Conservation (phyloP, 2,888 invertebrate species). For the Lasioglossum figueresi region DNA sequence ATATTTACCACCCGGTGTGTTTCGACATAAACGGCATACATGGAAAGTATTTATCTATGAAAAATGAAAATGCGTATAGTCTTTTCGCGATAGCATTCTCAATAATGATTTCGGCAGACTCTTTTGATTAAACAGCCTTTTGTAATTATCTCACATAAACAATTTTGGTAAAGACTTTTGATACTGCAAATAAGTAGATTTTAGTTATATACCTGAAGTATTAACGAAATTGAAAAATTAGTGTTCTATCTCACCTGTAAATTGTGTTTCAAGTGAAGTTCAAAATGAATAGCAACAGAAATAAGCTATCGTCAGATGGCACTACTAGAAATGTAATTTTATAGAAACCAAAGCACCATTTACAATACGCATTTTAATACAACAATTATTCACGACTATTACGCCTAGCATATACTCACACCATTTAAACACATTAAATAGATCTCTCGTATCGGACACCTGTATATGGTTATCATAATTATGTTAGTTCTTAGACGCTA, state of each 20-base stretch:
- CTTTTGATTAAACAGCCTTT: background rate
- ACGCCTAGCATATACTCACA: slow-evolving; percentile 64
- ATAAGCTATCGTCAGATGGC: background rate
- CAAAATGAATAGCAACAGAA: background rate
- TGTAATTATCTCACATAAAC: background rate
- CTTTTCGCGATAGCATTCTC: background rate
- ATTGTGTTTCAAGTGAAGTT: background rate
- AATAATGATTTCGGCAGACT: background rate
- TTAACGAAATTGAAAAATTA: background rate
- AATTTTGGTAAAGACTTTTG: background rate
- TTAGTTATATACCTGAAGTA: background rate
- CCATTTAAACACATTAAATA: slow-evolving; percentile 77
- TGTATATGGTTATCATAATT: slow-evolving; percentile 59
- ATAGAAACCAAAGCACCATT: slow-evolving; percentile 63
- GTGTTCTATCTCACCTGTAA: background rate
- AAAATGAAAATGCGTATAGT: background rate
- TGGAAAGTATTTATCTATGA: background rate
- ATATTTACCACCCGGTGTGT: background rate
- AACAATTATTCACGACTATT: slow-evolving; percentile 51
- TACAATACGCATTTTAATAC: slow-evolving; percentile 36
- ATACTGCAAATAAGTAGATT: background rate
- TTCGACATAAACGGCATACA: background rate
- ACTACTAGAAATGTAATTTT: background rate
- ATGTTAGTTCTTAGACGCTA: slow-evolving; percentile 35
- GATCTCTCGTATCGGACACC: slow-evolving; percentile 73